Evolutionary conservation across 2,888 invertebrate genomes (phyloP).

Genomic region (Drosophila paramelanica): DNA sequence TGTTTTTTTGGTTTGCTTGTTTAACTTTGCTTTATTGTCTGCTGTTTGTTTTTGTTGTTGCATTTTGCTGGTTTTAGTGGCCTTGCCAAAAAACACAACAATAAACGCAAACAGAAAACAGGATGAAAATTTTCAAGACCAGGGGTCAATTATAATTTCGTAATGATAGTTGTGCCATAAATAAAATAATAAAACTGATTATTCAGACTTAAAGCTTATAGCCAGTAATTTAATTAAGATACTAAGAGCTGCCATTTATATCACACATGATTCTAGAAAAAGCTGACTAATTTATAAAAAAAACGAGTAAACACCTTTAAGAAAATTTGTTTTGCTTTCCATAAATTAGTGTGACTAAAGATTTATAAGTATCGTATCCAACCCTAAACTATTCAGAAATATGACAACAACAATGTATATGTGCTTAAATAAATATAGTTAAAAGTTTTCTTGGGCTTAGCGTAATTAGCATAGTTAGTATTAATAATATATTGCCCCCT

Average conservation of each 20-base stretch:
- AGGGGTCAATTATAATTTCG: constrained; percentile 32
- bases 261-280: too few relatives aligned
- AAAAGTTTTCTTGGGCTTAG: not conserved
- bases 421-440: not conserved
- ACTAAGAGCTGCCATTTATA: too few relatives aligned
- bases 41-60: constrained; percentile 40
- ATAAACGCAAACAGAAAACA: constrained; percentile 8
- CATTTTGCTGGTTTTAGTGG: constrained; percentile 60
- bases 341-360: too few relatives aligned
- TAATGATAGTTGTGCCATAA: constrained; percentile 14
- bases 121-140: constrained; percentile 12
- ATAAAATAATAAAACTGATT: not conserved
- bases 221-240: too few relatives aligned
- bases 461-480: not conserved
- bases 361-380: too few relatives aligned
- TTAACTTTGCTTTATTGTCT: constrained; percentile 68
- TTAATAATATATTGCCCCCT: not conserved
- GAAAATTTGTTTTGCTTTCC: too few relatives aligned
- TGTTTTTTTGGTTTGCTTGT: constrained; percentile 43
- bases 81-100: constrained; percentile 45
- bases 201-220: not conserved
- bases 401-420: not conserved
- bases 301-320: too few relatives aligned
- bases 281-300: too few relatives aligned
- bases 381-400: too few relatives aligned